Evolutionary conservation across 2,797 vertebrate species (phyloP), one percentile per base, ranked within the genome.

Genomic region (Merluccius polli): DNA sequence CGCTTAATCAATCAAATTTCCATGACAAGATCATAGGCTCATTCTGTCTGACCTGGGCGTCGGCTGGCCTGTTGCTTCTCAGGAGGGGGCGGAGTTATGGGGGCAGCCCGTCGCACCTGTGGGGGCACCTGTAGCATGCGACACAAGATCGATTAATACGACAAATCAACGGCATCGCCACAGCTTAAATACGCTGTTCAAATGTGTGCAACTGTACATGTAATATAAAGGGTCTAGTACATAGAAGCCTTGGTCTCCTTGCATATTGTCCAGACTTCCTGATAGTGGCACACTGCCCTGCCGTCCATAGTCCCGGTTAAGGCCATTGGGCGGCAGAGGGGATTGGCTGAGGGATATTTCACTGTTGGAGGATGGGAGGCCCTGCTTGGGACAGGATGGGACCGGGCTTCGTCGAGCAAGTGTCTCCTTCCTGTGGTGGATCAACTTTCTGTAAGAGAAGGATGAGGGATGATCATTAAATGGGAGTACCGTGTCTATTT

Each of bases 391-490:
- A 0, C 87, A 85, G 3, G 93, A 82, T 9, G 94, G 91, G 0
- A 94, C 94, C 12, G 95, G 94, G 73, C 94, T 93, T 75, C 96
- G 95, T 41, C 95, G 95, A 6, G 96, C 94, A 3, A 99, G 92
- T 0, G 96, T 98, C 87, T 98, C 97, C 87, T 99, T 99, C 84
- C 98, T 95, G 92, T 99, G 98, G 85, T 98, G 95, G 91, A 99
- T 99, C 90, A 99, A 87, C 79, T 99, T 99, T 86, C 98, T 99
- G 85, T 31, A 31, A 75, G 44, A 76, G 29, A 77, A 69, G 33
- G 29, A 36, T 72, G 0, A 24, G 70, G 9, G n/a, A 71, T 1
- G 79, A 30, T 24, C 0, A 59, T 65, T 65, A 27, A 65, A 27
- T 12, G 24, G 24, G n/a, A 65, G 59, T 11, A 65, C 24, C 9